Evolutionary conservation across 1,140 invertebrate species (phyloP).

Genomic region (Drosophila funebris): DNA sequence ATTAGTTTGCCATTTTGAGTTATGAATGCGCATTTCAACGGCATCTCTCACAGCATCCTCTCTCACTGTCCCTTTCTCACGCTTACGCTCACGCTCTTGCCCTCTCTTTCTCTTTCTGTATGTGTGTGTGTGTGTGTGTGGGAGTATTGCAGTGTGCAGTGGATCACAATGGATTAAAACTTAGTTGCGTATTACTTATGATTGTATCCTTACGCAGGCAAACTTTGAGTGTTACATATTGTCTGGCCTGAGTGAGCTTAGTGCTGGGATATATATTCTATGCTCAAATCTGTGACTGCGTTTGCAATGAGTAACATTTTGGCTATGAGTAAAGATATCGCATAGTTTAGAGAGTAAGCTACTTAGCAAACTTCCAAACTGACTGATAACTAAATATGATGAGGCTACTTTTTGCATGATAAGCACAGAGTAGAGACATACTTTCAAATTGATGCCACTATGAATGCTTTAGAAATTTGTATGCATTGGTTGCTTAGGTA

Average conservation of each 20-base stretch:
- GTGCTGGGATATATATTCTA: background rate
- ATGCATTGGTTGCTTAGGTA: background rate
- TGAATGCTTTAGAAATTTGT: too few species aligned
- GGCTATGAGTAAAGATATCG: constrained; percentile 2
- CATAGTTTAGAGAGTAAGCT: constrained; percentile 12
- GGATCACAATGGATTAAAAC: constrained; percentile 62
- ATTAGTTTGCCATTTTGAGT: constrained; percentile 82
- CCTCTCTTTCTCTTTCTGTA: background rate
- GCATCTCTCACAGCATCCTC: background rate
- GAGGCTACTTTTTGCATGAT: background rate
- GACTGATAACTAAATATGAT: background rate
- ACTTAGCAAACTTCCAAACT: background rate
- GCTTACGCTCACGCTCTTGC: background rate
- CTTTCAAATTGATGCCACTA: background rate
- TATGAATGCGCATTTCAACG: constrained; percentile 79
- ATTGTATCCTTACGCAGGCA: constrained; percentile 18
- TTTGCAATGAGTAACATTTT: constrained; percentile 13
- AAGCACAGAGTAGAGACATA: background rate
- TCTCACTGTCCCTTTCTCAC: background rate
- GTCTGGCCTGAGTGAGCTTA: background rate
- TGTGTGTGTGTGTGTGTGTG: background rate
- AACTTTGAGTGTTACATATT: constrained; percentile 26
- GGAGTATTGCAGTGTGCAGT: constrained; percentile 27
- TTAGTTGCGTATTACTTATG: constrained; percentile 49
- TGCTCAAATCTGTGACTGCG: constrained; percentile 19